Base-by-base conservation (phyloP, 2,888 invertebrate genomes). In the Eristalis arbustorum region DNA sequence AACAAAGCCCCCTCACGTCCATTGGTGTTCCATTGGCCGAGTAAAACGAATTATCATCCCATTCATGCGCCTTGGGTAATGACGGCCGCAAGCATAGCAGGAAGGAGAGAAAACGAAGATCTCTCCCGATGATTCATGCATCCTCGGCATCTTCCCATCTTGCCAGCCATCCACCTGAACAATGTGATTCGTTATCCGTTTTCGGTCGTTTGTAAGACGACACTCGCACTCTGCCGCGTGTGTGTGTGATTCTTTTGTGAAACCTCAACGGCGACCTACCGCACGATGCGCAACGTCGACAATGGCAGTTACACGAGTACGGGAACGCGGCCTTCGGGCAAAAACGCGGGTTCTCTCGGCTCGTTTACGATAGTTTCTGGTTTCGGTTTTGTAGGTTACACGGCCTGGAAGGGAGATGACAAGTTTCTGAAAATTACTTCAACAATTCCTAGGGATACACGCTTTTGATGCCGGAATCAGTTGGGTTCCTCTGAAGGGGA, bases 1-100 rank as follows among this genome's bases (percentile, higher is more conserved):
- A 77, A 82, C 77, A 82, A 82, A 82, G 82, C 4, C 59, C 66
- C 71, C 59, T 69, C 71, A 14, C 66, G 79, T 79, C 71, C 42
- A 74, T 56, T 71, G n/a, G 75, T 59, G 64, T 42, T 81, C 69
- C 64, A 81, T 74, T 84, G 71, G 28, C 31, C 49, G 56, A 67
- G 67, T 67, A 75, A 79, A 75, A 76, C 57, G 76, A 76, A 84
- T 75, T 84, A 84, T 80, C 71, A 75, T 74, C 31, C 66, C 56
- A 66, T 79, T 79, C 84, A 78, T 78, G 25, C 74, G 74, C 71
- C 66, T 62, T 66, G 42, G 56, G 42, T 61, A 28, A 66, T 62
- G 18, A 63, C 49, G 61, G 78, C 84, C 40, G 18, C n/a, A 18
- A 66, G 74, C 74, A 31, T 31, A 4, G 6, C 6, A 31, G 10